Evolutionary conservation across 2,113 vertebrate genomes (phyloP), one percentile per base, ranked within the genome.

Genomic region (Atlantisia rogersi): DNA sequence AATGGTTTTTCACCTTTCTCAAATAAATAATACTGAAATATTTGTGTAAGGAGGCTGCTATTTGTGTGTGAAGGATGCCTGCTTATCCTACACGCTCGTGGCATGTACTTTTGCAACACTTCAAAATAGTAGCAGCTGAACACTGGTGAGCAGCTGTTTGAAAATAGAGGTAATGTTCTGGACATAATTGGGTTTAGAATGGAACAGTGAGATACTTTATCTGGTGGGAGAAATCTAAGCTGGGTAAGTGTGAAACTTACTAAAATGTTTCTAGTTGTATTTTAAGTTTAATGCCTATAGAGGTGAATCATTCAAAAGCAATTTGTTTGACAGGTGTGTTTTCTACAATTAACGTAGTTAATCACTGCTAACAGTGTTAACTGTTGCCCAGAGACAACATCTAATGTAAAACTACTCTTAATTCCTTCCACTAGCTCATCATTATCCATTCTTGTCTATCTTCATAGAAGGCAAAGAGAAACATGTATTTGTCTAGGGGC

Each of bases 391-490:
- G 92, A 92, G 18, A 90, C 85, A 92, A 3, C 70, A 90, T 20
- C 25, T 86, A 70, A 48, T 90, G 17, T 94, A 83, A 92, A 93
- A 81, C 68, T 83, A 26, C 60, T 74, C 79, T 82, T 86, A 71
- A 59, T 84, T 21, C 74, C 26, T 81, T 89, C 88, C 58, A 92
- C 83, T 46, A 86, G 62, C 81, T 94, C 94, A 48, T 94, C 92
- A 22, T 70, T 88, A 74, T 74, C 44, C 82, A 67, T 86, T 94
- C 76, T 86, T 96, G 59, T 92, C 44, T 90, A 90, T 86, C 86
- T 77, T 50, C 82, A 59, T 96, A 95, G 80, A 94, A 94, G 95
- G 92, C 94, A 95, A 84, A 97, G 73, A 96, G 60, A 96, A 95
- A 83, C 82, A 73, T 95, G 84, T 94, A 42, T 94, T 95, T 97